Conservation (phyloP, 1,140 invertebrate species). For the Eupristina koningsbergeri region DNA sequence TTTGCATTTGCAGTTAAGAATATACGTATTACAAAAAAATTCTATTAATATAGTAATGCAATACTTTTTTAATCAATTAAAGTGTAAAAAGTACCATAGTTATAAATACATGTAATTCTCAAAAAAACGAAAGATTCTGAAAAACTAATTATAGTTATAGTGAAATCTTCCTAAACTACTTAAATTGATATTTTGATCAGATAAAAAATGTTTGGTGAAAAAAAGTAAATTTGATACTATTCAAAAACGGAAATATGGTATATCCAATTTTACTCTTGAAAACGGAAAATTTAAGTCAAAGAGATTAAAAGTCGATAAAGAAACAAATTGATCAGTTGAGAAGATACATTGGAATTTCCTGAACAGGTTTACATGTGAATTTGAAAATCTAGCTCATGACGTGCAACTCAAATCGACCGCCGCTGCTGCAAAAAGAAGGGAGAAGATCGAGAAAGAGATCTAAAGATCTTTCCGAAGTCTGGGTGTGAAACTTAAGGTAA, state of each 20-base stretch:
- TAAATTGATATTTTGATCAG: neutral
- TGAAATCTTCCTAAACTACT: neutral
- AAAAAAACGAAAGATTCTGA: neutral
- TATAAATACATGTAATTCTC: neutral
- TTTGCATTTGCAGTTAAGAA: too few species aligned
- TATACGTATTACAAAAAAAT: too few species aligned
- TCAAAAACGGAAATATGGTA: neutral
- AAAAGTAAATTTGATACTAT: neutral
- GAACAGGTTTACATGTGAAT: neutral
- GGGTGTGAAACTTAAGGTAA: neutral
- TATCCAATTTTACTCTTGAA: neutral
- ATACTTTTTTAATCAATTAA: too few species aligned
- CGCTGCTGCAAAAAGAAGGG: neutral
- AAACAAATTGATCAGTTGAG: neutral
- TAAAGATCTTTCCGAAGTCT: neutral
- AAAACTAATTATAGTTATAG: neutral
- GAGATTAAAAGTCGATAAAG: constrained; percentile 24
- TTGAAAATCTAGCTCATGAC: neutral
- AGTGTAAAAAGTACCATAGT: neutral
- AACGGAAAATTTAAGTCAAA: neutral
- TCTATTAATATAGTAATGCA: too few species aligned
- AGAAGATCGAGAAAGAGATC: neutral
- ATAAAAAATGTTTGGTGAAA: neutral
- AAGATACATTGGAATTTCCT: neutral
- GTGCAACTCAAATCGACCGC: neutral